These are phyloP conservation scores for Actinernus sp. DNA, from an alignment of 92 coral and sea anemone species.

Conservation along the genomic window DNA sequence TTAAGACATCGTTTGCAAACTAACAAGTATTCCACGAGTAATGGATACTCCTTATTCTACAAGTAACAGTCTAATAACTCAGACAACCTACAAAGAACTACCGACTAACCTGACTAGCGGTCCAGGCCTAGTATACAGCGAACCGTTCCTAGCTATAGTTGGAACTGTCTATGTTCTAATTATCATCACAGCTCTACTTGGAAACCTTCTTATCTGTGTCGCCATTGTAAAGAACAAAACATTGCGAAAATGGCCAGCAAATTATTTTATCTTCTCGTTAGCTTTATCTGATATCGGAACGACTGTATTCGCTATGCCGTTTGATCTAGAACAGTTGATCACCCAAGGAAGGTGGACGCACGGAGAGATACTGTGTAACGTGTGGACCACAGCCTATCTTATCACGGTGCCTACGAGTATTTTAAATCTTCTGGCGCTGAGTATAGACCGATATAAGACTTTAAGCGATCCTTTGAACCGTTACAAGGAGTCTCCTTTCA, in stretches of 20 bases:
- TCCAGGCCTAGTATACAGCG: no score
- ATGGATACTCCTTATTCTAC: no score
- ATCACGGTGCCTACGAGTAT: constrained; percentile 81
- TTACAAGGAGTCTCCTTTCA: constrained; percentile 59
- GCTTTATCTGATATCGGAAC: constrained; percentile 83
- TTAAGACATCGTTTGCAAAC: no score
- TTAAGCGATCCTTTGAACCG: constrained; percentile 66
- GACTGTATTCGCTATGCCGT: constrained; percentile 65
- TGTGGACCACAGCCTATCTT: constrained; percentile 69
- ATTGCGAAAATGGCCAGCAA: constrained; percentile 59
- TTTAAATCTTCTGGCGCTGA: constrained; percentile 58
- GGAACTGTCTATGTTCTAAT: constrained; percentile 9
- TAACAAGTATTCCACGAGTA: no score
- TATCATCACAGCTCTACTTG: constrained; percentile 61
- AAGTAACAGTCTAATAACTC: no score
- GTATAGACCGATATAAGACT: constrained; percentile 60
- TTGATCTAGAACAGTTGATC: constrained; percentile 67
- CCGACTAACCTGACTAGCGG: no score
- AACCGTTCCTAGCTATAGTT: not conserved
- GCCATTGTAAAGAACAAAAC: constrained; percentile 57
- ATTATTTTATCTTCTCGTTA: constrained; percentile 73
- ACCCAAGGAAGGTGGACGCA: constrained; percentile 51
- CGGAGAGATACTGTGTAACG: constrained; percentile 48
- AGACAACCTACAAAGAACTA: no score
- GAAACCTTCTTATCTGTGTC: constrained; percentile 60